Evolutionary conservation across 37 sponge, comb jelly and placozoan species (phyloP), one percentile per base, ranked within the genome.

Genomic region (Mnemiopsis leidyi): DNA sequence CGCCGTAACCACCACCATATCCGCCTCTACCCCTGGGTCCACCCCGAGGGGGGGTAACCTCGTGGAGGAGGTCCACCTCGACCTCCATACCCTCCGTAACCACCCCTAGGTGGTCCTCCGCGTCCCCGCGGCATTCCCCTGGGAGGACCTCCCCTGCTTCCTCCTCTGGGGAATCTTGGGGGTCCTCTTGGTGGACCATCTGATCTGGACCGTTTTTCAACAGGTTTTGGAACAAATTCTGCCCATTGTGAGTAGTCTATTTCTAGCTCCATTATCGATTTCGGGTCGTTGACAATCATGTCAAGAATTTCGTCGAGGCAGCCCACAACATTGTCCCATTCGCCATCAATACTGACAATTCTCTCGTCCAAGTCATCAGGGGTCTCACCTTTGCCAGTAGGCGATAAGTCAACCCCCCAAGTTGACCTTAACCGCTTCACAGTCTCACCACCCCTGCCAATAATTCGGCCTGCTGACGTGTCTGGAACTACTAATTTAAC

Each of bases 391-490:
- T 37, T 28, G 1, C 35, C 23, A 13, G 90, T 36, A 2, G 90
- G 33, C 26, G 33, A 36, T 28, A 85, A 36, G 38, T 85, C 38
- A 16, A 85, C 90, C 0, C 36, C 90, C 21, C 23, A 85, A 39
- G 33, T 28, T 29, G 33, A 36, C 29, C 36, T 85, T 7, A 85
- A 23, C 33, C 36, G 38, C 90, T 37, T 38, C 48, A 85, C 35
- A 18, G 33, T 85, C 16, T 85, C 90, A n/a, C 90, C 90, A 32
- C 90, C 90, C 29, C 36, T 85, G 23, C 90, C 90, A 85, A 85
- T 85, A 16, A 85, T 85, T 37, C 33, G 33, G 33, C 38, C 90
- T 29, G 36, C 36, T 13, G 90, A 38, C 26, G 90, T 36, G 29
- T 85, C 90, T 36, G 90, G 36, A 3, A 85, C 90, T 0, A 85